A percentile compares a stretch with the other conserved stretches of the same genome.
Conservation (phyloP, 92 coral and sea anemone genomes). For the Anthopleura xanthogrammica region DNA sequence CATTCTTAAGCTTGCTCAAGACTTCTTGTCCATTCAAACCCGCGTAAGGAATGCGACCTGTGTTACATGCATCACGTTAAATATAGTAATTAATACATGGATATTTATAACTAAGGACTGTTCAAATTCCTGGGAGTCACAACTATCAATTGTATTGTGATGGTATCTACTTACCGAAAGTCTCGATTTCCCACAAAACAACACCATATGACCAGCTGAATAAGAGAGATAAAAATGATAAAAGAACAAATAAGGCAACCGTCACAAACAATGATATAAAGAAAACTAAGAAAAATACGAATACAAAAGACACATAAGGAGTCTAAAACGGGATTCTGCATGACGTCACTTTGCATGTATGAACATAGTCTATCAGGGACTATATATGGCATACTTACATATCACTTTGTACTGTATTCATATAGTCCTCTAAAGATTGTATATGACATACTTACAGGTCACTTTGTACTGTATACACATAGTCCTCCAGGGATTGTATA, state of each 20-base stretch:
- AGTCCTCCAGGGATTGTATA: too few relatives aligned
- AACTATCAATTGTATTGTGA: too few relatives aligned
- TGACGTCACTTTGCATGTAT: constrained; percentile 20
- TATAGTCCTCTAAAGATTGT: constrained; percentile 63
- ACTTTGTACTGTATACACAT: too few relatives aligned
- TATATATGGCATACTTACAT: constrained; percentile 57
- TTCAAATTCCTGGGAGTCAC: too few relatives aligned
- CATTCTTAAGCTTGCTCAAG: constrained; percentile 33
- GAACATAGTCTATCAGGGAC: neutral
- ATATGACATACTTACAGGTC: neutral
- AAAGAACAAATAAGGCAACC: too few relatives aligned
- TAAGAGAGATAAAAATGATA: neutral
- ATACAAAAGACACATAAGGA: too few relatives aligned
- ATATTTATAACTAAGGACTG: too few relatives aligned
- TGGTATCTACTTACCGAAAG: neutral
- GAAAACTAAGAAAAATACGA: too few relatives aligned
- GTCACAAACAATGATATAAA: too few relatives aligned
- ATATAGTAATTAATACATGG: too few relatives aligned
- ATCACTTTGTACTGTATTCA: constrained; percentile 76
- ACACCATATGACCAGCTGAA: constrained; percentile 4
- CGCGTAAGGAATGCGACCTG: constrained; percentile 13
- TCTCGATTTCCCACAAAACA: neutral
- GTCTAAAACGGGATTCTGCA: too few relatives aligned
- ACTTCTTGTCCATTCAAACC: constrained; percentile 24
- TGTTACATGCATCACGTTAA: neutral